Percentiles rank a stretch among this genome's conserved stretches.
Conservation (phyloP, 1,140 invertebrate genomes). For the Heliothis subflexa region DNA sequence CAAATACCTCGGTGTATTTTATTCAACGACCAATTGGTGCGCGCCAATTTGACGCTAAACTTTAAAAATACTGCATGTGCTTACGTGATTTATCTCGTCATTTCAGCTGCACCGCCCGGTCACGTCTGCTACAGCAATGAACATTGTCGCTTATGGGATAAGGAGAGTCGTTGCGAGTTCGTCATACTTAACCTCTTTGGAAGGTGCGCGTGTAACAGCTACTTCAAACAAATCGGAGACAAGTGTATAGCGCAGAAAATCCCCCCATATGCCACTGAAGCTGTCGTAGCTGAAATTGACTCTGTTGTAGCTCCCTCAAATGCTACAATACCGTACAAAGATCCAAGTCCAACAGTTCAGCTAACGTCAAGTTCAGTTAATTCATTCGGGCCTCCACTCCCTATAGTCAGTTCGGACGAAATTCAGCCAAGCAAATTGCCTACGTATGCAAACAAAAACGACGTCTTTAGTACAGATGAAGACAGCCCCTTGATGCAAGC, state of each 20-base stretch:
- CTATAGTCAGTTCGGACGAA: slow-evolving; percentile 63
- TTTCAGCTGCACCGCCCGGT: slow-evolving; percentile 93
- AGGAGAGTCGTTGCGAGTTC: slow-evolving; percentile 94
- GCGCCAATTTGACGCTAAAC: slow-evolving; percentile 34
- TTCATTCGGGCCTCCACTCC: slow-evolving; percentile 58
- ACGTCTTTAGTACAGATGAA: slow-evolving; percentile 75
- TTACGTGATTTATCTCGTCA: slow-evolving; percentile 50
- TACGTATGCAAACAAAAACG: slow-evolving; percentile 74
- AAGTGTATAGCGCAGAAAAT: slow-evolving; percentile 86
- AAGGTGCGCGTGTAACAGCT: slow-evolving; percentile 92
- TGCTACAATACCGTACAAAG: slow-evolving; percentile 49
- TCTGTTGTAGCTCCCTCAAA: slow-evolving; percentile 59
- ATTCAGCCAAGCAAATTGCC: slow-evolving; percentile 73
- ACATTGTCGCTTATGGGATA: slow-evolving; percentile 94
- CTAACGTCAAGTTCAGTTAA: slow-evolving; percentile 52
- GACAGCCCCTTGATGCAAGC: slow-evolving; percentile 78
- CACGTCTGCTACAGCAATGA: slow-evolving; percentile 96
- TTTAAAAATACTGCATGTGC: slow-evolving; percentile 28
- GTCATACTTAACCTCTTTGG: slow-evolving; percentile 95
- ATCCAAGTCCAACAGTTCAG: slow-evolving; percentile 40
- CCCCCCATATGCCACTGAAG: slow-evolving; percentile 77
- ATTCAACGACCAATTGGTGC: slow-evolving; percentile 50
- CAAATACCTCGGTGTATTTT: slow-evolving; percentile 49
- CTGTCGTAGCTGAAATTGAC: slow-evolving; percentile 73
- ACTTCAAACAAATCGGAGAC: slow-evolving; percentile 89